Conservation (phyloP, 2,113 vertebrate species). For the Glaucidium brasilianum region DNA sequence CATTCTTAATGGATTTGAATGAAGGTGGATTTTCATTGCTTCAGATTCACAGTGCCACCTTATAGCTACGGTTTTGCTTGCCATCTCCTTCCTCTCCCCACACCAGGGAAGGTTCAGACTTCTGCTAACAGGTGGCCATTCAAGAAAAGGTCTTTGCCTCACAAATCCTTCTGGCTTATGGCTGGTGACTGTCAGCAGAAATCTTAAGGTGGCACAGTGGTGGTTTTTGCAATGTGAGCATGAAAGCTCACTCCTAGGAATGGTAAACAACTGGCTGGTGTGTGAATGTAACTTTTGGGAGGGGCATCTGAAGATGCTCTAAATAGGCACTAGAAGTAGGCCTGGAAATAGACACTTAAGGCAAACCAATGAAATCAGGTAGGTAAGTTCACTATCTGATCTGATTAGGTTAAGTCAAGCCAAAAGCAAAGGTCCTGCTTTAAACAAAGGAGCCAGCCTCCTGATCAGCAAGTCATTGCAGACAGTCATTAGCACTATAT, state of each 20-base stretch:
- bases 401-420: not conserved
- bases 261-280: not conserved
- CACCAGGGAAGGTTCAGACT: not conserved
- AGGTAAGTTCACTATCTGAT: not conserved
- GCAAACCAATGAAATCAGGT: not conserved
- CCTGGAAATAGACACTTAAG: not conserved
- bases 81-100: not conserved
- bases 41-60: not conserved
- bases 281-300: not conserved
- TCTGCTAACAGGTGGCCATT: not conserved
- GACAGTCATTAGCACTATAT: not conserved
- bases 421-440: not conserved
- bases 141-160: not conserved
- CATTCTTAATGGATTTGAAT: not conserved
- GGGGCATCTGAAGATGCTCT: not conserved
- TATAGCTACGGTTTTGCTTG: not conserved
- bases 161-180: not conserved
- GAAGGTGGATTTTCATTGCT: not conserved
- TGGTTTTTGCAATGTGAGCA: not conserved
- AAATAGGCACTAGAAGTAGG: not conserved
- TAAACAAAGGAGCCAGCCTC: not conserved
- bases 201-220: accelerated
- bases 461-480: not conserved
- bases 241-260: not conserved
- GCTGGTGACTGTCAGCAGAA: not conserved